Base-by-base conservation (phyloP, 1,140 invertebrate species). In the Drosophila sproati region DNA sequence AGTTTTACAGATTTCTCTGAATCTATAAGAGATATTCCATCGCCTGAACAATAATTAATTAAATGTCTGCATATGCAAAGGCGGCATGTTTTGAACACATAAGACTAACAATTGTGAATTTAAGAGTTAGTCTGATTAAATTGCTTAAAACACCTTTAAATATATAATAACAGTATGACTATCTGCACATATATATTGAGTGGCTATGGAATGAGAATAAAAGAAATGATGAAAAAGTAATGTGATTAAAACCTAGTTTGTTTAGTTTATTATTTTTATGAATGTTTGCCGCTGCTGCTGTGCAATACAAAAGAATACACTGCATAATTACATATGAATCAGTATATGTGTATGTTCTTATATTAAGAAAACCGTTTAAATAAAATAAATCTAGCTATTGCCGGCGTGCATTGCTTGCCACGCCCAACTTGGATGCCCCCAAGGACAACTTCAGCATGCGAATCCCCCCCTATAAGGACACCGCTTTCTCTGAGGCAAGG, bases 191-290 rank as follows among this genome's bases (percentile, higher is more conserved):
- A 20, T 39, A 43, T 4, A 43, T 43, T n/a, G 10, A n/a, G 39
- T n/a, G 39, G 48, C 28, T 50, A 6, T 50, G 48, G 28, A 50
- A n/a, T 8, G 12, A 8, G 4, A 28, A 28, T 10, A 41, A 34
- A 10, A 56, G 2, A 29, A 12, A 32, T 28, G 43, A 37, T 39
- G 28, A 54, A 37, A 60, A 12, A 32, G 45, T 12, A 47, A 54
- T 56, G 59, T 51, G 54, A 51, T 73, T 60, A 75, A 68, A 71
- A 82, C 73, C 67, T 75, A 82, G 67, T 57, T 50, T 59, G 5
- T 56, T 67, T 66, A 47, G 55, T 48, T 60, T 59, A 39, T 56
- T 56, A 56, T 62, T 62, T 32, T 63, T 62, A 35, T 63, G 48
- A 12, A 34, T 43, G 61, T 73, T 77, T 43, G 66, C 68, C 68